Conservation (phyloP, 2,888 invertebrate species). For the Chrysotoxum bicinctum region DNA sequence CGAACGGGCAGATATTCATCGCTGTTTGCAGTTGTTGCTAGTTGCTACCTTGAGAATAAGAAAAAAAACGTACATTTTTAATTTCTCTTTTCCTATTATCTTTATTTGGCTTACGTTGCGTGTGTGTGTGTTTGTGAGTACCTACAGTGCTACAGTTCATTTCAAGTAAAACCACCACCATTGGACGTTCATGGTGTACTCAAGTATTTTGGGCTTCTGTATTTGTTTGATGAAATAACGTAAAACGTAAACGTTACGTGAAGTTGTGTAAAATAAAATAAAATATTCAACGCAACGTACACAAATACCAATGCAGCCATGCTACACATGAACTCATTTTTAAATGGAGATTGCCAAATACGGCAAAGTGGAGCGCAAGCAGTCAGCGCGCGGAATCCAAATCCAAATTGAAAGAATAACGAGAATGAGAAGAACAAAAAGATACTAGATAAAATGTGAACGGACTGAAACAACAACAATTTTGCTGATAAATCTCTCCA, state of each 20-base stretch:
- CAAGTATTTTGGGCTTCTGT: neutral
- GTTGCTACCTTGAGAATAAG: slow-evolving; percentile 46
- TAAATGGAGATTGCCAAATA: slow-evolving; percentile 53
- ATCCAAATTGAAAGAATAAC: neutral
- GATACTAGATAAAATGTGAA: slow-evolving; percentile 13
- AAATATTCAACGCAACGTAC: slow-evolving; percentile 1
- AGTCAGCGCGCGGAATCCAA: slow-evolving; percentile 33
- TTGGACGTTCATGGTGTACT: too few relatives aligned
- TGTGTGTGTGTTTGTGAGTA: slow-evolving; percentile 16
- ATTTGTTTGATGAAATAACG: neutral
- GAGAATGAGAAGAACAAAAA: slow-evolving; percentile 20
- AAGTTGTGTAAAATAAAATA: slow-evolving; percentile 44
- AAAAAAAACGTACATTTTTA: slow-evolving; percentile 31
- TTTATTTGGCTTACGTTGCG: slow-evolving; percentile 14
- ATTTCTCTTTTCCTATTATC: slow-evolving; percentile 30
- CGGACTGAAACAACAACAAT: slow-evolving; percentile 41
- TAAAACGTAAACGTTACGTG: slow-evolving; percentile 22
- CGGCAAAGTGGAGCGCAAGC: slow-evolving; percentile 47
- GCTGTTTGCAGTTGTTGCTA: neutral
- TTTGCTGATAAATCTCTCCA: slow-evolving; percentile 38
- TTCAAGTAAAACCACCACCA: neutral
- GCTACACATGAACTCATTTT: slow-evolving; percentile 1
- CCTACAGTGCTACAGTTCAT: too few relatives aligned
- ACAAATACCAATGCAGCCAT: neutral
- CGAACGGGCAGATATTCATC: slow-evolving; percentile 38